Conservation (phyloP, 2,888 invertebrate genomes). For the Catocala sponsa region DNA sequence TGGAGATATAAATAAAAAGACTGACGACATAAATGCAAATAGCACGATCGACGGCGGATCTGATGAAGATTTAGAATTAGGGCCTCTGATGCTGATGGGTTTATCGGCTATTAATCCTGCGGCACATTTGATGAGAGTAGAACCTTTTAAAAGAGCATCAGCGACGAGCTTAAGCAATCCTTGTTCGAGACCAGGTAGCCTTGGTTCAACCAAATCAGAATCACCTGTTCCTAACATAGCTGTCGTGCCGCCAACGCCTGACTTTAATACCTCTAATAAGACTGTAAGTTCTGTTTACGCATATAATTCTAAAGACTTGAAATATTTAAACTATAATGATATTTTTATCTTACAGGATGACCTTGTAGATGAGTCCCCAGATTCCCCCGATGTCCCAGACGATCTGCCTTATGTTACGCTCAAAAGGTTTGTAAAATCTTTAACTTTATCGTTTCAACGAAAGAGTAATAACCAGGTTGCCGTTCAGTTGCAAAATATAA, state of each 20-base stretch:
- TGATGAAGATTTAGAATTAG: slow-evolving; percentile 89
- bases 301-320: slow-evolving; percentile 11
- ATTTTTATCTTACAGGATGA: slow-evolving; percentile 71
- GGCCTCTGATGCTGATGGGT: slow-evolving; percentile 91
- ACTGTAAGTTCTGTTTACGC: slow-evolving; percentile 71
- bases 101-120: slow-evolving; percentile 89
- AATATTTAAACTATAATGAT: slow-evolving; percentile 10
- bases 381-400: slow-evolving; percentile 91
- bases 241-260: slow-evolving; percentile 93
- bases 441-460: slow-evolving; percentile 13
- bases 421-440: slow-evolving; percentile 80
- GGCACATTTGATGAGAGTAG: slow-evolving; percentile 88
- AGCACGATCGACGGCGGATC: slow-evolving; percentile 71
- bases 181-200: slow-evolving; percentile 83
- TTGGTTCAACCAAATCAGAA: slow-evolving; percentile 75
- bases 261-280: slow-evolving; percentile 82
- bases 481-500: background rate
- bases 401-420: slow-evolving; percentile 92
- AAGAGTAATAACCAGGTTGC: too few relatives aligned
- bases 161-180: slow-evolving; percentile 61
- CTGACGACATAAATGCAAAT: slow-evolving; percentile 78
- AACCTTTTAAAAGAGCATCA: slow-evolving; percentile 84
- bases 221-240: slow-evolving; percentile 91
- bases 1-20: slow-evolving; percentile 82
- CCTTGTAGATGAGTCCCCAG: slow-evolving; percentile 90